Percentiles rank a stretch among this genome's conserved stretches.
These are phyloP conservation scores for Palythoa caribaeorum DNA, from an alignment of 92 coral and sea anemone genomes.

Conservation along the genomic window DNA sequence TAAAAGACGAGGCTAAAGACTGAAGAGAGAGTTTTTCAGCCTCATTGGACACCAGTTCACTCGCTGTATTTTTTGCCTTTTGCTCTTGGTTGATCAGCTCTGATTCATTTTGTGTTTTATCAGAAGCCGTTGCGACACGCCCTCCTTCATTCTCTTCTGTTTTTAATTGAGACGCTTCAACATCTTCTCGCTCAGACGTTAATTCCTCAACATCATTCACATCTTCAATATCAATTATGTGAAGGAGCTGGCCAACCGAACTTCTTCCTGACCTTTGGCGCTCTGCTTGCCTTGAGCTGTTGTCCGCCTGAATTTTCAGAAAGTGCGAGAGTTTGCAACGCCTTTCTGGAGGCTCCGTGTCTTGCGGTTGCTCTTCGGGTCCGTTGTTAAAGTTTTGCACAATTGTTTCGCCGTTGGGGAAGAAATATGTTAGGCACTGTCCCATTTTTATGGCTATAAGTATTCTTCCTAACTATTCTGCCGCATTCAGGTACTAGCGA, in stretches of 20 bases:
- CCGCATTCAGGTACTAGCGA: neutral
- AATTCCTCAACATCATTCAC: neutral
- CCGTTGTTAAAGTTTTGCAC: neutral
- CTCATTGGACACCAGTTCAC: neutral
- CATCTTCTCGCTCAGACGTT: neutral
- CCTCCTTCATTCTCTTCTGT: neutral
- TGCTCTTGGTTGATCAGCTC: neutral
- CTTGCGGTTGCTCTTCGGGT: conserved; percentile 4
- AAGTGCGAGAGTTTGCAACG: neutral
- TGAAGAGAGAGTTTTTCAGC: neutral
- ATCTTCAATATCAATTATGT: conserved; percentile 27
- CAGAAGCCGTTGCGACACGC: neutral
- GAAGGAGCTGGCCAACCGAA: neutral
- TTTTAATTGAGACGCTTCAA: neutral
- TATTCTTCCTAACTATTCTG: neutral
- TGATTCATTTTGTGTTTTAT: neutral
- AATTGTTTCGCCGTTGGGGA: neutral
- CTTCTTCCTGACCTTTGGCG: neutral
- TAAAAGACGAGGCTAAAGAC: conserved; percentile 17
- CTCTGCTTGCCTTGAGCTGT: neutral
- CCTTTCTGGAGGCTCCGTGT: neutral
- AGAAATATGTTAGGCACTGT: conserved; percentile 33
- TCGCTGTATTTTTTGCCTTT: neutral
- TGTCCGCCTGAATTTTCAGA: neutral
- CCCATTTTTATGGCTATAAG: conserved; percentile 3